A percentile compares a stretch with the other conserved stretches of the same genome.
These are phyloP conservation scores for Galaxea fascicularis DNA, from an alignment of 92 coral and sea anemone species.

Conservation along the genomic window DNA sequence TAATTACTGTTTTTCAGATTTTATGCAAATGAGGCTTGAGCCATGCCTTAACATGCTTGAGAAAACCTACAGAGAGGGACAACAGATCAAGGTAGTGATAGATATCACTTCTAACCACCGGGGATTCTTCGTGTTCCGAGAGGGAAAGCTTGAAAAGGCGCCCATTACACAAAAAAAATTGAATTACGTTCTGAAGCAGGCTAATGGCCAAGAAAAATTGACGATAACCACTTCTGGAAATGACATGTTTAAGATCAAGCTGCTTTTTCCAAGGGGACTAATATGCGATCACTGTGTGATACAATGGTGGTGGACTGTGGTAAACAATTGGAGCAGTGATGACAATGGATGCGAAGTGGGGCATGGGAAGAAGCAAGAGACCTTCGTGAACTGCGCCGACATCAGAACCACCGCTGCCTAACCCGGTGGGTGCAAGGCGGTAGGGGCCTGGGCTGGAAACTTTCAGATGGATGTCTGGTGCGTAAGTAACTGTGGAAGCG, in stretches of 20 bases:
- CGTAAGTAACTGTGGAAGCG: conserved; percentile 50
- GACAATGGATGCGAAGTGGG: conserved; percentile 60
- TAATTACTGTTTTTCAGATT: too few relatives aligned
- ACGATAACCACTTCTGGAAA: conserved; percentile 20
- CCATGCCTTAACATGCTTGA: too few relatives aligned
- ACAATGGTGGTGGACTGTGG: conserved; percentile 85
- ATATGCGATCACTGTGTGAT: conserved; percentile 82
- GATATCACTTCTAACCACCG: conserved; percentile 73
- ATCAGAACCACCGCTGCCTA: conserved; percentile 53
- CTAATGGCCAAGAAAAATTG: conserved; percentile 55
- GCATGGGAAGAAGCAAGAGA: conserved; percentile 63
- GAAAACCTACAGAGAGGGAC: conserved; percentile 69
- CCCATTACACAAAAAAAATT: conserved; percentile 74
- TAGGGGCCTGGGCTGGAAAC: conserved; percentile 27
- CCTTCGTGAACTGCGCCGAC: conserved; percentile 92
- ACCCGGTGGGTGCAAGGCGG: conserved; percentile 54
- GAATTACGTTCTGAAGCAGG: conserved; percentile 54
- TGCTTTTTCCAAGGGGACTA: conserved; percentile 63
- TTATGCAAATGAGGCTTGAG: too few relatives aligned
- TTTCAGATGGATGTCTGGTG: conserved; percentile 66
- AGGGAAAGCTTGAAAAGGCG: conserved; percentile 59
- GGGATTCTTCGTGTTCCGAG: conserved; percentile 72
- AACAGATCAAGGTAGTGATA: conserved; percentile 59
- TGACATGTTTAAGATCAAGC: conserved; percentile 51
- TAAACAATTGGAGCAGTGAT: conserved; percentile 78